Base-by-base conservation (phyloP, 2,113 vertebrate species). In the Nannospalax galili region DNA sequence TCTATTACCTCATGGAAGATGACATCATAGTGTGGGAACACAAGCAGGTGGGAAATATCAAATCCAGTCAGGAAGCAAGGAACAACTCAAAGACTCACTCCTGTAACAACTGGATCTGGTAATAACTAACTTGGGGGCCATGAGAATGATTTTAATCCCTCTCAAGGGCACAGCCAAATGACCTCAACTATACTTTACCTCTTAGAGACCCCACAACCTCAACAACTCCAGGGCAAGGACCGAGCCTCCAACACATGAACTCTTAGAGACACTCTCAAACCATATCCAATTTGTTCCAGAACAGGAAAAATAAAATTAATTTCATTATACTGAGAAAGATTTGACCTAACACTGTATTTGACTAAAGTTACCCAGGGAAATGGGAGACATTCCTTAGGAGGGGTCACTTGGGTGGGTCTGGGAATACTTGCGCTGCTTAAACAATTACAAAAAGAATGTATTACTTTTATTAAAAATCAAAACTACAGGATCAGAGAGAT, bases 271-370 rank as follows among this genome's bases (percentile, higher is more conserved):
- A 56, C 74, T 64, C 35, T 77, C 72, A 62, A 62, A 69, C 12
- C 35, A 78, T 45, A 42, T 82, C 91, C 84, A 77, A 45, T 93
- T 77, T 93, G 69, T 90, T 52, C 20, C 37, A 80, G 42, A 40
- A 84, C 1, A 85, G 28, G 37, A 78, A 89, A 95, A 72, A 81
- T 58, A 56, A 92, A 84, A 91, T 60, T n/a, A 91, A 58, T 77
- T 22, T 40, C 45, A 84, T 64, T 22, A 89, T 24, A 84, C 37
- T 45, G 19, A 78, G 48, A 81, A 89, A 94, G 56, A 77, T 42
- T 37, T 86, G 5, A 20, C 60, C 75, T 78, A 62, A 92, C 78
- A 86, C 5, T 45, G 32, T 79, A 84, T 72, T 82, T 73, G 72
- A 84, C 24, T 58, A 74, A 93, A 45, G 20, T 75, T 89, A 86